A percentile compares a stretch with the other conserved stretches of the same genome.
These are phyloP conservation scores for Cossypha niveicapilla DNA, from an alignment of 2,797 vertebrate species.

Conservation along the genomic window DNA sequence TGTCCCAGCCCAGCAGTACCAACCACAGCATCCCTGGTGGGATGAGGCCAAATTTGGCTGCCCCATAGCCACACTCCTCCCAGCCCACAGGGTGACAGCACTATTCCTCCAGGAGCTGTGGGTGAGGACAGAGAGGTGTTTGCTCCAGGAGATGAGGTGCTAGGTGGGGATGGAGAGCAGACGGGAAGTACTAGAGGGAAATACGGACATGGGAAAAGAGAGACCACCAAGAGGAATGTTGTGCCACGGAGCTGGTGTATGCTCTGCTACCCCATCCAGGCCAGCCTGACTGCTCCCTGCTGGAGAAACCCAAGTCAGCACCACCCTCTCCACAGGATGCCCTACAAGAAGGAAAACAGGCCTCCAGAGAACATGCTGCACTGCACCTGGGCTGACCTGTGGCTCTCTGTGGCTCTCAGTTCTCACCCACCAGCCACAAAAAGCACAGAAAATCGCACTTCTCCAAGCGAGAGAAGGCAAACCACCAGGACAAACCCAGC, in stretches of 20 bases:
- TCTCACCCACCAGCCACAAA: background rate
- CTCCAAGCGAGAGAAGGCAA: accelerated
- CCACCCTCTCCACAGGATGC: accelerated
- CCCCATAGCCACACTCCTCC: background rate
- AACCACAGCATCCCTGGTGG: accelerated
- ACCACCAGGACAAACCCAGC: background rate
- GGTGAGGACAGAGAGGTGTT: background rate
- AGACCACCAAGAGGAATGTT: accelerated
- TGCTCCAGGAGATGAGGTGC: background rate
- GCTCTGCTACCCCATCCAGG: background rate
- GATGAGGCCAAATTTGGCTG: background rate
- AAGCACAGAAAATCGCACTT: background rate
- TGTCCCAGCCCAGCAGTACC: accelerated
- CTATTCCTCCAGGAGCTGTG: accelerated
- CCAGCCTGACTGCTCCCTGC: background rate
- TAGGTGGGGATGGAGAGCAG: background rate
- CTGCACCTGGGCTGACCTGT: background rate
- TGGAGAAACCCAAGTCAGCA: background rate
- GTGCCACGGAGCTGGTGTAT: accelerated
- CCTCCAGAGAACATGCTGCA: background rate
- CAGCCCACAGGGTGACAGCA: accelerated
- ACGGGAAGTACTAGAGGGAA: background rate
- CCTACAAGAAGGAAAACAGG: background rate
- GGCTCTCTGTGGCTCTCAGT: background rate
- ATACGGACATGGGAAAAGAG: background rate